A percentile compares a stretch with the other conserved stretches of the same genome.
These are phyloP conservation scores for Agrotis segetum DNA, from an alignment of 2,888 invertebrate species.

Conservation along the genomic window DNA sequence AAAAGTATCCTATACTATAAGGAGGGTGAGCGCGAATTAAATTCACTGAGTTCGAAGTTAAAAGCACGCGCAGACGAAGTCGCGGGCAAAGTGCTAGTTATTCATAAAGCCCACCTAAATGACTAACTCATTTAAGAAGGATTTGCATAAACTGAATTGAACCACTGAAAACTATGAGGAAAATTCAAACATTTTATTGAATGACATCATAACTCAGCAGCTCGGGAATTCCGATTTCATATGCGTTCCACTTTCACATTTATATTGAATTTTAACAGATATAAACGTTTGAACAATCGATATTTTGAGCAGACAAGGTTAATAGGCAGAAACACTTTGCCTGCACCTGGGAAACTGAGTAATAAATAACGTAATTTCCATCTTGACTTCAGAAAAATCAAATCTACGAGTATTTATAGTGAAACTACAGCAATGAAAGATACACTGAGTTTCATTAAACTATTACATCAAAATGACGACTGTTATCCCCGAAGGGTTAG, in stretches of 20 bases:
- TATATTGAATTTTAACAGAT: slow-evolving; percentile 25
- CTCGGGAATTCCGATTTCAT: slow-evolving; percentile 6
- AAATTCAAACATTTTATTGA: slow-evolving; percentile 12
- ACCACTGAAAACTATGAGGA: slow-evolving; percentile 9
- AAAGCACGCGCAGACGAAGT: no score
- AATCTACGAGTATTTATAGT: not conserved
- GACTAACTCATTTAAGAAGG: not conserved
- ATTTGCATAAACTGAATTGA: not conserved
- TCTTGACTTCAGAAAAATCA: not conserved
- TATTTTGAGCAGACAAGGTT: slow-evolving; percentile 17
- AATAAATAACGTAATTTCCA: slow-evolving; percentile 3
- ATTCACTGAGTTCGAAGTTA: no score
- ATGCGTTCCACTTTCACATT: slow-evolving; percentile 14
- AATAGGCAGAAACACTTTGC: not conserved
- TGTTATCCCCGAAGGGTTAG: no score
- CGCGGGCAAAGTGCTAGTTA: no score
- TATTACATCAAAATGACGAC: no score
- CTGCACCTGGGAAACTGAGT: not conserved
- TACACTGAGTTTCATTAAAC: not conserved
- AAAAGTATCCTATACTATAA: no score
- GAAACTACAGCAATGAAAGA: not conserved
- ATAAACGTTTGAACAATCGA: not conserved
- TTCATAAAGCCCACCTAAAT: not conserved
- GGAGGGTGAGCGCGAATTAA: no score
- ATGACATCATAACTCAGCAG: slow-evolving; percentile 23